Evolutionary conservation across 2,888 invertebrate genomes (phyloP).

Genomic region (Monopis laevigella): DNA sequence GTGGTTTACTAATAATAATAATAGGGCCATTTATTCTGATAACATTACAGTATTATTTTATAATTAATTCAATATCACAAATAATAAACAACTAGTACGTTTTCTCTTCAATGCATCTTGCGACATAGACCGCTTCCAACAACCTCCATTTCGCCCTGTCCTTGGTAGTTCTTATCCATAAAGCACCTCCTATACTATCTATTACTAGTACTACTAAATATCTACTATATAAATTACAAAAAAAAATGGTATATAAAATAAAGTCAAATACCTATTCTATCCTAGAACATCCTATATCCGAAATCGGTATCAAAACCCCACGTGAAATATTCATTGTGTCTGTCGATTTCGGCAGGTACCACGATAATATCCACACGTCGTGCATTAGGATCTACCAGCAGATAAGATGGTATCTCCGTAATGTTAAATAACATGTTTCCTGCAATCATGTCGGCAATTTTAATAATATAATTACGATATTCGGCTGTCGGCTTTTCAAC

Average conservation of each 20-base stretch:
- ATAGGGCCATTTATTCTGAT: too few species aligned
- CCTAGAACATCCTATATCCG: slow-evolving; percentile 2
- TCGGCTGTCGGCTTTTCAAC: slow-evolving; percentile 46
- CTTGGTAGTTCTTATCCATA: too few species aligned
- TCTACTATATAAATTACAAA: too few species aligned
- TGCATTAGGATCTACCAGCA: slow-evolving; percentile 46
- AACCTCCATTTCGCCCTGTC: too few species aligned
- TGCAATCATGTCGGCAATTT: slow-evolving; percentile 62
- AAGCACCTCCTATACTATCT: too few species aligned
- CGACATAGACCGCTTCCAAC: too few species aligned
- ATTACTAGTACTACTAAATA: too few species aligned
- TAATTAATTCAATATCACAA: too few species aligned
- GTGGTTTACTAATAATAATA: too few species aligned
- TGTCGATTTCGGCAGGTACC: slow-evolving; percentile 47
- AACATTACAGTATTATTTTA: too few species aligned
- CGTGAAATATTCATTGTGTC: slow-evolving; percentile 24
- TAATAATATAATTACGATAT: slow-evolving; percentile 63
- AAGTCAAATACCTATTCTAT: background rate
- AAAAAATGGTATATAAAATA: background rate
- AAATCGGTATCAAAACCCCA: slow-evolving; percentile 7
- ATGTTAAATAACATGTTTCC: slow-evolving; percentile 66
- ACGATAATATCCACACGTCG: slow-evolving; percentile 64
- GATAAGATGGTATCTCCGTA: slow-evolving; percentile 59
- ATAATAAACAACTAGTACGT: too few species aligned
- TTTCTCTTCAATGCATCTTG: too few species aligned